phyloP scores from a whole-genome alignment of 1,140 invertebrate genomes.

The Geopemphigus sp. region DNA sequence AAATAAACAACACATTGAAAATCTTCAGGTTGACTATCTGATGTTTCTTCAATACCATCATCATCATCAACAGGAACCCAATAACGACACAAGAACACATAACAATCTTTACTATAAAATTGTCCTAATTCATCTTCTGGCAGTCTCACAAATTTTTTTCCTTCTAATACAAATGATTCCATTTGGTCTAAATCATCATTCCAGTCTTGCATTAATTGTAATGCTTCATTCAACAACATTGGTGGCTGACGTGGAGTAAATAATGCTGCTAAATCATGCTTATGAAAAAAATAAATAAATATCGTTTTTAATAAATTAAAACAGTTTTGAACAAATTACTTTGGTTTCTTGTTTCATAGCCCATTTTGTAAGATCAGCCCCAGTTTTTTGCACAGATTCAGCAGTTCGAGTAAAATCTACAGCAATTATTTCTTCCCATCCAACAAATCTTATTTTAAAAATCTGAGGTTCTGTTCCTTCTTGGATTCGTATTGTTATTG shows the following conservation, averaged over 20 bases:
- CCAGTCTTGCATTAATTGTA: constrained; percentile 86
- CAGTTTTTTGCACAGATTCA: constrained; percentile 92
- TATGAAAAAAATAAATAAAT: too few relatives aligned
- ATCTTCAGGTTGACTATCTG: constrained; percentile 71
- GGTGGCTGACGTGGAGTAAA: constrained; percentile 92
- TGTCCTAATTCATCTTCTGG: constrained; percentile 85
- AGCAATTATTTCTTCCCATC: constrained; percentile 98
- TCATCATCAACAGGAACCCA: constrained; percentile 73
- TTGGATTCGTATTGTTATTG: constrained; percentile 83
- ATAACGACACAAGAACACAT: constrained; percentile 96
- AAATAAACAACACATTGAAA: constrained; percentile 98
- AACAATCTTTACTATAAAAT: constrained; percentile 95
- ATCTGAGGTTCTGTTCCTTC: constrained; percentile 78
- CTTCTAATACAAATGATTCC: constrained; percentile 97
- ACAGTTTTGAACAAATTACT: constrained; percentile 56
- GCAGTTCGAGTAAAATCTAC: constrained; percentile 98
- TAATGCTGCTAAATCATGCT: constrained; percentile 89
- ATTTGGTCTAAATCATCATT: constrained; percentile 95
- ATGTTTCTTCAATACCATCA: constrained; percentile 64
- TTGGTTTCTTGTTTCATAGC: constrained; percentile 86
- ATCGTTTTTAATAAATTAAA: too few relatives aligned
- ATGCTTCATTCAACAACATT: constrained; percentile 82
- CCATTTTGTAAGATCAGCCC: constrained; percentile 93
- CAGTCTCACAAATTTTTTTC: constrained; percentile 92
- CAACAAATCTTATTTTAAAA: constrained; percentile 95